These are phyloP conservation scores for Neodon shergylaensis DNA, from an alignment of 2,113 vertebrate genomes.

Conservation along the genomic window DNA sequence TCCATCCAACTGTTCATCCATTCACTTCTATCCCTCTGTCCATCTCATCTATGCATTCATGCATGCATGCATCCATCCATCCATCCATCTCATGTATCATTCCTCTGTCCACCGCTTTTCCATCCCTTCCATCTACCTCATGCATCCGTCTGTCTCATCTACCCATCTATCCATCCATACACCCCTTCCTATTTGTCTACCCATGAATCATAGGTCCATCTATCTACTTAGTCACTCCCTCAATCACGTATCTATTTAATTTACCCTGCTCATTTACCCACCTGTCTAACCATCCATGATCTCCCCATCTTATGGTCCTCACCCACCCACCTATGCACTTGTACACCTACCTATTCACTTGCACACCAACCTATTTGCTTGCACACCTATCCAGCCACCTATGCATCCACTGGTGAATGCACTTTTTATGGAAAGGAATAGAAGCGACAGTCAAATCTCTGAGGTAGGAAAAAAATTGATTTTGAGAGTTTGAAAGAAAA, in stretches of 20 bases:
- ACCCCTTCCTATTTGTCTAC: not conserved
- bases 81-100: not conserved
- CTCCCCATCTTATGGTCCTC: not conserved
- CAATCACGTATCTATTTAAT: fast-evolving
- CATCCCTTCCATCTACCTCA: fast-evolving
- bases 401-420: not conserved
- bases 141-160: fast-evolving
- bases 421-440: not conserved
- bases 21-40: too few species aligned
- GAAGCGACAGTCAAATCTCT: not conserved
- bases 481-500: not conserved
- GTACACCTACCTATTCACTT: too few species aligned
- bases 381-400: not conserved
- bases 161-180: not conserved
- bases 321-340: not conserved
- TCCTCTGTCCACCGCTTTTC: not conserved
- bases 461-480: not conserved
- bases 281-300: not conserved
- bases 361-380: too few species aligned
- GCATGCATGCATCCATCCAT: not conserved
- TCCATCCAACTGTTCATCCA: not conserved
- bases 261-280: fast-evolving
- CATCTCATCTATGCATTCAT: not conserved
- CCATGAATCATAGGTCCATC: too few species aligned
- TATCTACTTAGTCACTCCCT: fast-evolving